Base-by-base conservation (phyloP, 2,888 invertebrate genomes). In the Nudaria mundana region DNA sequence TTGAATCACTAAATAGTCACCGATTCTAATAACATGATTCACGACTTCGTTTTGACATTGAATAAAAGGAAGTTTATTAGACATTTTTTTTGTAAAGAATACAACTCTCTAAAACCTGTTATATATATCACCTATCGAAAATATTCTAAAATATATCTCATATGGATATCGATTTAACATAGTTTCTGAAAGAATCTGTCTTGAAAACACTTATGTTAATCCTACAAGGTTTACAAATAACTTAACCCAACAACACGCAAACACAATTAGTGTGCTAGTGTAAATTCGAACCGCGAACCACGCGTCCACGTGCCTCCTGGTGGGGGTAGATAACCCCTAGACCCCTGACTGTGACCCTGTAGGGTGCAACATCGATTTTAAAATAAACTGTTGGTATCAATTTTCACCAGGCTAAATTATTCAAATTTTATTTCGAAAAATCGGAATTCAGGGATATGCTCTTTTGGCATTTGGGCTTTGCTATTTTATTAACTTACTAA, bases 181-280 rank as follows among this genome's bases (percentile, higher is more conserved):
- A 7, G 24, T 24, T 32, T 14, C n/a, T 5, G 4, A 6, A 13
- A 23, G 10, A 10, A 8, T 10, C 8, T 13, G 7, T 11, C 15
- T n/a, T n/a, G n/a, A n/a, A n/a, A n/a, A 34, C 15, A 33, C 16
- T 18, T 26, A 41, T 15, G 31, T 38, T 57, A 59, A 58, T 52
- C 35, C 47, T 28, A 49, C 65, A 66, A 31, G 53, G 67, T 72
- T 74, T 69, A 71, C 75, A 79, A 78, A 78, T 71, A 79, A 69
- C 60, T 54, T 69, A 76, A 78, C 76, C 76, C 56, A 67, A 66
- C 66, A 74, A 70, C 72, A 71, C 66, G 67, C 74, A 80, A 83
- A 84, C 77, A 79, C 76, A 84, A 86, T 86, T 85, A 85, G 84
- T 66, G 70, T 42, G 71, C 54, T 71, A 66, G 82, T 81, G 81